Percentiles rank a stretch among this genome's conserved stretches.
phyloP scores from a whole-genome alignment of 2,113 vertebrate genomes.

The Malurus alboscapulatus region DNA sequence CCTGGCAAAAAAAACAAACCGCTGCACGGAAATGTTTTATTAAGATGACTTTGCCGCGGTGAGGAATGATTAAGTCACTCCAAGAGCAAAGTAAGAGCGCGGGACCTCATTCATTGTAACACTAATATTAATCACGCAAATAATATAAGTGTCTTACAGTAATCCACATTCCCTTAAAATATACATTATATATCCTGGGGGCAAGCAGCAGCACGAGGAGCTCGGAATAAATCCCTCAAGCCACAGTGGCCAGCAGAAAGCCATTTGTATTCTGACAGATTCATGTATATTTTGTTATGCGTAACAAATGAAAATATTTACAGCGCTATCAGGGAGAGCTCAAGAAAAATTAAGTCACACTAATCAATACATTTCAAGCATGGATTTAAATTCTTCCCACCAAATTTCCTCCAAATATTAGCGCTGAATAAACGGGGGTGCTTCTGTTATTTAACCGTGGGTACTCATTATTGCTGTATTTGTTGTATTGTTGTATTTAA shows the following conservation, averaged over 20 bases:
- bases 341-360: slow-evolving; percentile 74
- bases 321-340: slow-evolving; percentile 72
- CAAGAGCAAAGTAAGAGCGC: slow-evolving; percentile 80
- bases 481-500: no score
- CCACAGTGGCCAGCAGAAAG: slow-evolving; percentile 75
- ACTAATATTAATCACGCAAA: slow-evolving; percentile 84
- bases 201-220: slow-evolving; percentile 70
- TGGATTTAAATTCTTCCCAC: slow-evolving; percentile 66
- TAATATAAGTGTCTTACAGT: slow-evolving; percentile 82
- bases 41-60: slow-evolving; percentile 75
- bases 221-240: slow-evolving; percentile 79
- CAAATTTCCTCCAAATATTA: background rate
- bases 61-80: slow-evolving; percentile 82
- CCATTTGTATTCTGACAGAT: slow-evolving; percentile 80
- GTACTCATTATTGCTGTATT: background rate
- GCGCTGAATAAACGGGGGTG: slow-evolving; percentile 40
- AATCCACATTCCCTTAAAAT: slow-evolving; percentile 78
- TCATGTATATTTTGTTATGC: slow-evolving; percentile 77
- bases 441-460: slow-evolving; percentile 8
- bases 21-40: slow-evolving; percentile 75
- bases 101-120: slow-evolving; percentile 77
- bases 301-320: slow-evolving; percentile 81
- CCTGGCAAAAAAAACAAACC: slow-evolving; percentile 68
- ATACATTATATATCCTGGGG: slow-evolving; percentile 78
- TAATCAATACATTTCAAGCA: slow-evolving; percentile 70